Evolutionary conservation across 1,140 invertebrate genomes (phyloP).

Genomic region (Drosophila lacertosa): DNA sequence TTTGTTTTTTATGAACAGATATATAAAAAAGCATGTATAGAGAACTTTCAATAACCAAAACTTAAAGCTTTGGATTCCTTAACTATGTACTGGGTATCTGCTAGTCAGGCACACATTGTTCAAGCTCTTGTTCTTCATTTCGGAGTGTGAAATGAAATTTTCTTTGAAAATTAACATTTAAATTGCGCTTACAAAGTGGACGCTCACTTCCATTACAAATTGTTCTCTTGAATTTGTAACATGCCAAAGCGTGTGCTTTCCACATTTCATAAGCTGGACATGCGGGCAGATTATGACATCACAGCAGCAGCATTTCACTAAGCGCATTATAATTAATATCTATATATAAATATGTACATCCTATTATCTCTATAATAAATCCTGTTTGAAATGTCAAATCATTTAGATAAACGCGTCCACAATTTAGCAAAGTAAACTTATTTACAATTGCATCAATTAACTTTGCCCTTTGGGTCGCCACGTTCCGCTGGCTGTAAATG

Average conservation of each 20-base stretch:
- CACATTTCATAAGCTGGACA: slow-evolving; percentile 26
- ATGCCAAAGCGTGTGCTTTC: slow-evolving; percentile 17
- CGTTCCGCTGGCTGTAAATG: slow-evolving; percentile 11
- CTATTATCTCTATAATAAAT: background rate
- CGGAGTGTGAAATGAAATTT: slow-evolving; percentile 32
- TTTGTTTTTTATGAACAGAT: too few relatives aligned
- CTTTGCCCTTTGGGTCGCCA: slow-evolving; percentile 27
- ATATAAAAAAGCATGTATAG: too few relatives aligned
- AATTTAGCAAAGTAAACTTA: slow-evolving; percentile 37
- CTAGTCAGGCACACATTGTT: background rate
- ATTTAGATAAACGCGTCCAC: slow-evolving; percentile 17
- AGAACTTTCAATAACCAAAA: too few relatives aligned
- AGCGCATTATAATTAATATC: slow-evolving; percentile 3
- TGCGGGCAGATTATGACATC: slow-evolving; percentile 3
- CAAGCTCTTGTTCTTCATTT: slow-evolving; percentile 20
- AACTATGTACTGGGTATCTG: background rate
- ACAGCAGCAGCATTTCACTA: background rate
- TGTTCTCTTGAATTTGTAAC: slow-evolving; percentile 41
- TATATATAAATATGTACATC: background rate
- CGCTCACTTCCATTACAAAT: slow-evolving; percentile 54
- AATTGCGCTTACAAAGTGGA: slow-evolving; percentile 48
- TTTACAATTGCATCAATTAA: slow-evolving; percentile 46
- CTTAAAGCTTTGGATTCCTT: too few relatives aligned
- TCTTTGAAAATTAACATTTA: slow-evolving; percentile 62
- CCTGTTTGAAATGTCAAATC: slow-evolving; percentile 10